phyloP scores from a whole-genome alignment of 2,888 invertebrate species.

The Pimpla rufipes region DNA sequence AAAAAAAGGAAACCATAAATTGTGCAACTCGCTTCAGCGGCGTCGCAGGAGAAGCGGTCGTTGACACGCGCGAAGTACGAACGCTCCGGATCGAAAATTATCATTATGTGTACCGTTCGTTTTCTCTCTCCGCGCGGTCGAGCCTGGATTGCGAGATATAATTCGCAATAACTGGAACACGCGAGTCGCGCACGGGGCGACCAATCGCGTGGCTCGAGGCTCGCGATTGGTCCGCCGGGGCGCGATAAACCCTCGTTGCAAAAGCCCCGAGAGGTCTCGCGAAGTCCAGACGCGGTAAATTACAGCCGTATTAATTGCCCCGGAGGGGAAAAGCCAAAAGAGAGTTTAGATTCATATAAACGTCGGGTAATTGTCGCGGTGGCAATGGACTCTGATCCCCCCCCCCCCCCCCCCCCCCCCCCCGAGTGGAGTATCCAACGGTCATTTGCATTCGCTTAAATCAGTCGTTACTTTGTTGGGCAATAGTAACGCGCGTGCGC shows the following conservation, averaged over 20 bases:
- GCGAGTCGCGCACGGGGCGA: background rate
- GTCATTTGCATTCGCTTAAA: slow-evolving; percentile 20
- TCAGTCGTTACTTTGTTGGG: slow-evolving; percentile 21
- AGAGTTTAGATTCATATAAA: background rate
- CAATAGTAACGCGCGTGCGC: slow-evolving; percentile 20
- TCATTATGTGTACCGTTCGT: slow-evolving; percentile 29
- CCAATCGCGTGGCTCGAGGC: background rate
- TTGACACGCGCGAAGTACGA: slow-evolving; percentile 42
- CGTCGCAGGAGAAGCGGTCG: slow-evolving; percentile 10
- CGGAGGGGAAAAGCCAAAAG: background rate
- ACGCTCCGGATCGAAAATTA: slow-evolving; percentile 22
- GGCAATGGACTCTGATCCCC: slow-evolving; percentile 7
- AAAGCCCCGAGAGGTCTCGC: background rate
- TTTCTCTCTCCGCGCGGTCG: slow-evolving; percentile 5
- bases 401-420: too few species aligned
- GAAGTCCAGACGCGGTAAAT: background rate
- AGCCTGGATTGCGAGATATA: slow-evolving; percentile 62
- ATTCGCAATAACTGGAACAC: slow-evolving; percentile 63
- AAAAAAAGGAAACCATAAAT: too few species aligned
- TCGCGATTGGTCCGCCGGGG: too few species aligned
- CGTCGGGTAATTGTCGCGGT: background rate
- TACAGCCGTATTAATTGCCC: background rate
- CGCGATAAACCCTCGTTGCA: background rate
- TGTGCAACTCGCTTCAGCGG: slow-evolving; percentile 12
- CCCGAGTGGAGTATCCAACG: too few species aligned